Base-by-base conservation (phyloP, 2,113 vertebrate species). In the Melanocharis versteri region DNA sequence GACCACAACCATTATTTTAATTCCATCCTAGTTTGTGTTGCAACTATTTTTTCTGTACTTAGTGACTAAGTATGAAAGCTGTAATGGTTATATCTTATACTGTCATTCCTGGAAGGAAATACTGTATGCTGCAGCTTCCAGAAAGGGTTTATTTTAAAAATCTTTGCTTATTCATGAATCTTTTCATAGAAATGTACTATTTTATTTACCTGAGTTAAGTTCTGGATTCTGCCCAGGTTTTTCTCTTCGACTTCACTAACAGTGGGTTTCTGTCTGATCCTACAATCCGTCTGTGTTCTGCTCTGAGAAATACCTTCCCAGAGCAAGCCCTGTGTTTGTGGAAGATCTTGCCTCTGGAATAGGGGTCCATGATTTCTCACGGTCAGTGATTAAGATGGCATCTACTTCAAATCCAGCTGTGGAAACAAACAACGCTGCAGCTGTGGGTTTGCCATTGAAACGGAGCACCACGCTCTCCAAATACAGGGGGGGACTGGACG, bases 211-310 rank as follows among this genome's bases (percentile, higher is more conserved):
- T 54, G 69, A 87, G 44, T 96, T 78, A 87, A 94, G 39, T 71
- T 96, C 76, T 96, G 96, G 94, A 87, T 79, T 94, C 76, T 82
- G 33, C 76, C 90, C 94, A 94, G 53, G 28, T 94, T 95, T 90
- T 96, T 91, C 96, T 97, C 77, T 92, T 87, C 7, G 0, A 33
- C 61, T 60, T 87, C 2, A 0, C 37, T 82, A 92, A 97, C 96
- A 96, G 72, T 82, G 83, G 42, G 31, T 71, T 93, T 95, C 95
- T 95, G 96, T 97, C 86, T 81, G 51, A 72, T 53, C 80, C 77
- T 91, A 96, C 95, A 97, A 96, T 93, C 72, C 40, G 5, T 68
- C 96, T 94, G 92, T 95, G 96, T 96, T 96, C 90, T 93, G 61
- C 80, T 70, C 39, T 31, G 86, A 92, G 69, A 90, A 94, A 79